phyloP scores from a whole-genome alignment of 2,797 vertebrate species.

The Urosaurus nigricauda region DNA sequence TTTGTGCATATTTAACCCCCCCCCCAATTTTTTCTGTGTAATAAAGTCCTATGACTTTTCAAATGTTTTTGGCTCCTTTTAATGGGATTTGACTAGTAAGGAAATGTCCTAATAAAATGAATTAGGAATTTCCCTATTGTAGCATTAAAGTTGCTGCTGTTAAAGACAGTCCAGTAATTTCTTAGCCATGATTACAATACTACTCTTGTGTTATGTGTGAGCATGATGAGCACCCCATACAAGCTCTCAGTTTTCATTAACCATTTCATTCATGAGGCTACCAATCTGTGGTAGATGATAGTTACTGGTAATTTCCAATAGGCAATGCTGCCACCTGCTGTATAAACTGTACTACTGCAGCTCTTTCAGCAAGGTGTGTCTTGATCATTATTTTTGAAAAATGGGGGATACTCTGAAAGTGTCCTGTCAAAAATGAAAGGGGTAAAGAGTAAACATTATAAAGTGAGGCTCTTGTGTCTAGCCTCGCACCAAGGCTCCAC shows the following conservation, averaged over 20 bases:
- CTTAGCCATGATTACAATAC: rapidly evolving
- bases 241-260: not conserved
- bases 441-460: not conserved
- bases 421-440: not conserved
- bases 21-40: no score
- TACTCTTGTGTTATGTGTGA: not conserved
- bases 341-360: not conserved
- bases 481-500: no score
- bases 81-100: not conserved
- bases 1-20: no score
- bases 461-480: not conserved
- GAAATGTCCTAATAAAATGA: not conserved
- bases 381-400: not conserved
- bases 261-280: no score
- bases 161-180: constrained; percentile 7
- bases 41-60: not conserved
- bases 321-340: constrained; percentile 47
- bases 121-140: not conserved
- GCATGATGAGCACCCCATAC: rapidly evolving
- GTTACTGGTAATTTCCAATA: constrained; percentile 6
- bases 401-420: not conserved
- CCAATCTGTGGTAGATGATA: no score
- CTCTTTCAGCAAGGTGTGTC: not conserved
- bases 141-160: not conserved
- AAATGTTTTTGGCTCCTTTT: no score